Evolutionary conservation across 2,113 vertebrate species (phyloP).

Genomic region (Calypte anna): DNA sequence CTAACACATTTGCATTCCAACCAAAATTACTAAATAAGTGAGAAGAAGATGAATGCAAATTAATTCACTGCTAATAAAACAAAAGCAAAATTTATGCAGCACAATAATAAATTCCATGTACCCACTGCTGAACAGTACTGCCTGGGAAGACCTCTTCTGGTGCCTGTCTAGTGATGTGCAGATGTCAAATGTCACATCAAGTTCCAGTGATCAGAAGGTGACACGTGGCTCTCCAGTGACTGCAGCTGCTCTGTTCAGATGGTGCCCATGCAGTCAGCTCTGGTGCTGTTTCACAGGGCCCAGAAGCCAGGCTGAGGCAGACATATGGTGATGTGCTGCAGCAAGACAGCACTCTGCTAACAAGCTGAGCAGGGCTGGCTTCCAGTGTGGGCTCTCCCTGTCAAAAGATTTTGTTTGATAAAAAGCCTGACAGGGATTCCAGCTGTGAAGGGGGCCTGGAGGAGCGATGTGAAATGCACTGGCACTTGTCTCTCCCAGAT

Average conservation of each 20-base stretch:
- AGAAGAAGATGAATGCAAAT: not conserved
- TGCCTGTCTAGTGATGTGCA: not conserved
- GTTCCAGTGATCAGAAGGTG: fast-evolving
- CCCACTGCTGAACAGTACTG: not conserved
- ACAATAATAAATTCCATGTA: not conserved
- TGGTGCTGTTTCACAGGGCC: no score
- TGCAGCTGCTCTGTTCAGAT: not conserved
- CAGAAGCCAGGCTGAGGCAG: not conserved
- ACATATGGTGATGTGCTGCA: not conserved
- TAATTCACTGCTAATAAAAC: not conserved
- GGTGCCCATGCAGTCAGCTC: not conserved
- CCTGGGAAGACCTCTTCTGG: not conserved
- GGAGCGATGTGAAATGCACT: fast-evolving
- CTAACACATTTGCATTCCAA: not conserved
- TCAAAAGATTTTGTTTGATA: not conserved
- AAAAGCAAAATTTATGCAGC: not conserved
- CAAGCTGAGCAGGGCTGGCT: not conserved
- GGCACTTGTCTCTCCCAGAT: not conserved
- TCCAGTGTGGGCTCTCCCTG: not conserved
- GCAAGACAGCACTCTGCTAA: no score
- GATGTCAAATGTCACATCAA: not conserved
- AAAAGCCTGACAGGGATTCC: not conserved
- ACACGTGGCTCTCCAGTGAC: not conserved
- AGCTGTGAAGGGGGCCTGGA: fast-evolving
- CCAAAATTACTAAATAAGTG: not conserved